Evolutionary conservation across 2,888 invertebrate species (phyloP).

Genomic region (Iselma pallidipennis): DNA sequence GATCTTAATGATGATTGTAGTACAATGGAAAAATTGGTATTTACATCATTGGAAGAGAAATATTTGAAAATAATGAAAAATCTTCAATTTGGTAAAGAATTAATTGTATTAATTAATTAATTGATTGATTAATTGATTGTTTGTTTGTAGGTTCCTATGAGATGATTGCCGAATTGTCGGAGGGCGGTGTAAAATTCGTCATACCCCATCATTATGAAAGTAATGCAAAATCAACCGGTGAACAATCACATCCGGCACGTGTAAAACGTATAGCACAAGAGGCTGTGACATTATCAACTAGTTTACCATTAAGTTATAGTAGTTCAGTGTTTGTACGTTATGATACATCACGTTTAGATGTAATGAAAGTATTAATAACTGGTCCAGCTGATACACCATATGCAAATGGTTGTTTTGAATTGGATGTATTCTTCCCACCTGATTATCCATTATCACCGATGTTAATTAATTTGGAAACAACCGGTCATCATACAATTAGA

Average conservation of each 20-base stretch:
- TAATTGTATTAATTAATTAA: background rate
- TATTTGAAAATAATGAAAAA: slow-evolving; percentile 88
- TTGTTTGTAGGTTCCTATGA: slow-evolving; percentile 77
- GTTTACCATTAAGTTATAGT: slow-evolving; percentile 88
- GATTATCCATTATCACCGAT: slow-evolving; percentile 73
- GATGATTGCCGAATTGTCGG: slow-evolving; percentile 81
- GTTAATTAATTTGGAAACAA: slow-evolving; percentile 89
- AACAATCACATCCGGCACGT: slow-evolving; percentile 82
- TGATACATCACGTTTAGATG: slow-evolving; percentile 90
- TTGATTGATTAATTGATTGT: slow-evolving; percentile 3
- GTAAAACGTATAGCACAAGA: slow-evolving; percentile 94
- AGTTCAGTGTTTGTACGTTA: slow-evolving; percentile 95
- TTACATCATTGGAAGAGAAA: slow-evolving; percentile 69
- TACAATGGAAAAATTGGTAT: slow-evolving; percentile 58
- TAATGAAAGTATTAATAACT: slow-evolving; percentile 95
- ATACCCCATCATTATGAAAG: slow-evolving; percentile 90
- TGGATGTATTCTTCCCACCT: slow-evolving; percentile 89
- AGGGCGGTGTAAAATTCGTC: slow-evolving; percentile 77
- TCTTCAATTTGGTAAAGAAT: slow-evolving; percentile 82
- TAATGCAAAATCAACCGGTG: slow-evolving; percentile 83
- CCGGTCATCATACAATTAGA: slow-evolving; percentile 84
- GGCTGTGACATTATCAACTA: slow-evolving; percentile 90
- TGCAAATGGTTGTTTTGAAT: slow-evolving; percentile 89
- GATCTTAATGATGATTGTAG: slow-evolving; percentile 42
- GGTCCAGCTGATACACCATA: slow-evolving; percentile 92